These are phyloP conservation scores for Ophthalmolycus amberensis DNA, from an alignment of 2,113 vertebrate genomes.

Conservation along the genomic window DNA sequence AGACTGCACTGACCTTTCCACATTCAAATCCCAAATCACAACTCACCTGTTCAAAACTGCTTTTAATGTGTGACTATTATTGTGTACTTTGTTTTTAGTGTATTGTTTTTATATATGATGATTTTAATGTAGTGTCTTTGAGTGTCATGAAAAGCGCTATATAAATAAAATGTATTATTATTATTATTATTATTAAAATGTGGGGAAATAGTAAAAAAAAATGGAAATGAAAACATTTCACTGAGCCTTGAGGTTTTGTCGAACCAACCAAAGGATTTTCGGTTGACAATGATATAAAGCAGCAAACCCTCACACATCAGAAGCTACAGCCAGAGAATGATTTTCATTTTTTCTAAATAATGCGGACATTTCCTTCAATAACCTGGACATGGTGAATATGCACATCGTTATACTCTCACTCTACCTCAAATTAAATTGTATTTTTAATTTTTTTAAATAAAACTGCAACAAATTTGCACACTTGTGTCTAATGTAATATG, in stretches of 20 bases:
- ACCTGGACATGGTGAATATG: background rate
- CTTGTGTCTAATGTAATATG: background rate
- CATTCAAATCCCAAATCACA: no score
- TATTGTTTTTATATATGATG: no score
- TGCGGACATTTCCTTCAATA: background rate
- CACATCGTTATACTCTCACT: no score
- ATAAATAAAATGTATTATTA: no score
- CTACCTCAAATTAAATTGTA: no score
- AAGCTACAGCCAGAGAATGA: background rate
- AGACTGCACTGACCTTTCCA: no score
- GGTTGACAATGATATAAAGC: background rate
- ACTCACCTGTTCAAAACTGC: no score
- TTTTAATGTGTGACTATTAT: no score
- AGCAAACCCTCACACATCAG: background rate
- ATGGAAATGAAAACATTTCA: background rate
- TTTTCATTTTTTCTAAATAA: background rate
- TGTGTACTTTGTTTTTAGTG: no score
- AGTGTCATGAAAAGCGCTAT: no score
- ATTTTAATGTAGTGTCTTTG: no score
- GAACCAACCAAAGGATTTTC: background rate
- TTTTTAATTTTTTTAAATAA: no score
- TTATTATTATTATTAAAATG: background rate
- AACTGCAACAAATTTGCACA: background rate
- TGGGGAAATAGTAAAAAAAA: background rate
- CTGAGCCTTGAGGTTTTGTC: background rate